Percentiles rank a stretch among this genome's conserved stretches.
phyloP scores from a whole-genome alignment of 2,797 vertebrate species.

The Channa striata region DNA sequence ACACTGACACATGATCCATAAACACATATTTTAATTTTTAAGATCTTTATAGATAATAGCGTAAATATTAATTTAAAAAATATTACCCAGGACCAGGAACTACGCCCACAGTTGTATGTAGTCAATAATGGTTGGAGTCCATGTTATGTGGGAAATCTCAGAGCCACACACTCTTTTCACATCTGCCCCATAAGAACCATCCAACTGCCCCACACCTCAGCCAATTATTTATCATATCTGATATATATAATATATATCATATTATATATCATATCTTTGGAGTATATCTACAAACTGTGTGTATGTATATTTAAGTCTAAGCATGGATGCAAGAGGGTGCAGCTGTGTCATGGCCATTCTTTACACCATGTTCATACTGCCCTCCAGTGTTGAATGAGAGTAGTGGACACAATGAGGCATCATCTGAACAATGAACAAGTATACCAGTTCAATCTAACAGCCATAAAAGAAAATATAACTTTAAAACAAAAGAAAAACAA shows the following conservation, averaged over 20 bases:
- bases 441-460: not conserved
- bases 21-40: no score
- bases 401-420: not conserved
- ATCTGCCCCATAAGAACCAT: not conserved
- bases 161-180: not conserved
- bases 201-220: not conserved
- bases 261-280: no score
- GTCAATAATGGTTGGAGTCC: not conserved
- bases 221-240: not conserved
- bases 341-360: not conserved
- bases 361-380: constrained; percentile 69
- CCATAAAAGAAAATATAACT: not conserved
- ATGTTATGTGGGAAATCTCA: not conserved
- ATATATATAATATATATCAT: no score
- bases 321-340: no score
- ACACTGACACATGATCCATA: no score
- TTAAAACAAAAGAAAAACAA: not conserved
- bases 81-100: no score
- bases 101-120: not conserved
- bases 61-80: no score
- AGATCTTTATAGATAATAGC: no score
- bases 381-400: constrained; percentile 64
- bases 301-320: no score
- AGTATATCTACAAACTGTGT: no score
- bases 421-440: not conserved